A percentile compares a stretch with the other conserved stretches of the same genome.
phyloP scores from a whole-genome alignment of 2,113 vertebrate genomes.

The Gracilinanus agilis region DNA sequence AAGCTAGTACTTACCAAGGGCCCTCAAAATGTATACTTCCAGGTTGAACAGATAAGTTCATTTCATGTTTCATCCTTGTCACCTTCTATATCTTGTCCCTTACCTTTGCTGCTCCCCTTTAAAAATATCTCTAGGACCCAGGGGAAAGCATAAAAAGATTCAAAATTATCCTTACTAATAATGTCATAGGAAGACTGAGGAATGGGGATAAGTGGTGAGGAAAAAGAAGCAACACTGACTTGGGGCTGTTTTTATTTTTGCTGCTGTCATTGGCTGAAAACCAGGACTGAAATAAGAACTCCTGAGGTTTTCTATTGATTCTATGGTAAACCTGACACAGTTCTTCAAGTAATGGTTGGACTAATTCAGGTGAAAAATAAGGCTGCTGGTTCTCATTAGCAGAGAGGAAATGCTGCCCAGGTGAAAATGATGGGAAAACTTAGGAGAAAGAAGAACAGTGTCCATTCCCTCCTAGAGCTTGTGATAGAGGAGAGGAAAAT shows the following conservation, averaged over 20 bases:
- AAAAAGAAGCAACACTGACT: not conserved
- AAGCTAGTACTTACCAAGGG: not conserved
- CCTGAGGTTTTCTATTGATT: not conserved
- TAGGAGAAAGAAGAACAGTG: not conserved
- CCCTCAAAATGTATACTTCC: not conserved
- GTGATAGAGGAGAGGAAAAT: not conserved
- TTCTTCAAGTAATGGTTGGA: not conserved
- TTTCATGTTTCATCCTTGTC: not conserved
- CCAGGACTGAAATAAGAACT: not conserved
- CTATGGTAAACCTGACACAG: not conserved
- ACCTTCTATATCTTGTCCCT: not conserved
- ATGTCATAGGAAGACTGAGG: not conserved
- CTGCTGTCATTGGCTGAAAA: not conserved
- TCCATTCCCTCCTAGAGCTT: not conserved
- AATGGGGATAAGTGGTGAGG: not conserved
- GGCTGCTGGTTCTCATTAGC: not conserved
- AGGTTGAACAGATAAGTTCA: not conserved
- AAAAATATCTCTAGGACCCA: not conserved
- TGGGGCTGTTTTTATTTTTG: not conserved
- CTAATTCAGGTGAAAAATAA: constrained; percentile 2
- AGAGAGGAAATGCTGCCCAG: not conserved
- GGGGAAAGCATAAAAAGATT: not conserved
- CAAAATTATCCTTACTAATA: not conserved
- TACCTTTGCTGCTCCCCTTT: not conserved
- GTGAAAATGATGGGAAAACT: not conserved